Evolutionary conservation across 1,140 invertebrate species (phyloP).

Genomic region (Nasonia vitripennis): DNA sequence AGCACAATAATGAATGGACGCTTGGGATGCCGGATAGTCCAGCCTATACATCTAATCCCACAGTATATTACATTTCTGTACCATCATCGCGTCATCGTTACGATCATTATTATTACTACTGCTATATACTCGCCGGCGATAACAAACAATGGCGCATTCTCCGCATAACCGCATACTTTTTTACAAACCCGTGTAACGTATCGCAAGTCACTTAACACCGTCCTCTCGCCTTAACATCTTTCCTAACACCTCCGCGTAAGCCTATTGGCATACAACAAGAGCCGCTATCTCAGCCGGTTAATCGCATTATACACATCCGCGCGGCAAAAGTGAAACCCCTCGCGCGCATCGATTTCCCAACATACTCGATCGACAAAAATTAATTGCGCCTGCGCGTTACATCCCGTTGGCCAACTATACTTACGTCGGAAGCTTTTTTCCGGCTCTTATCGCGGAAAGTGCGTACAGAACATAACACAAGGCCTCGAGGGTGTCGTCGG

Average conservation of each 20-base stretch:
- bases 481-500: not conserved
- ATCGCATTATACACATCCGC: not conserved
- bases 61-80: not conserved
- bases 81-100: not conserved
- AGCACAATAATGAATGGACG: not conserved
- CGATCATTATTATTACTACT: not conserved
- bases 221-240: not conserved
- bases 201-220: not conserved
- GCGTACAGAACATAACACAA: not conserved
- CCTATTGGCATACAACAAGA: not conserved
- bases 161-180: not conserved
- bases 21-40: too few relatives aligned
- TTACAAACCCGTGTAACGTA: not conserved
- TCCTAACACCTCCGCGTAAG: not conserved
- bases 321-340: not conserved
- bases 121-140: not conserved
- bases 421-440: constrained; percentile 52
- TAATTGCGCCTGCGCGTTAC: not conserved
- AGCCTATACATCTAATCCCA: not conserved
- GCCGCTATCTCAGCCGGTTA: not conserved
- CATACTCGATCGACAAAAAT: constrained; percentile 19
- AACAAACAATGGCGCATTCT: not conserved
- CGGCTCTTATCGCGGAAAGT: not conserved
- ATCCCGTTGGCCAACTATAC: constrained; percentile 58
- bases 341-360: constrained; percentile 14